Conservation (phyloP, 2,888 invertebrate genomes). For the Xanthorhoe spadicearia region DNA sequence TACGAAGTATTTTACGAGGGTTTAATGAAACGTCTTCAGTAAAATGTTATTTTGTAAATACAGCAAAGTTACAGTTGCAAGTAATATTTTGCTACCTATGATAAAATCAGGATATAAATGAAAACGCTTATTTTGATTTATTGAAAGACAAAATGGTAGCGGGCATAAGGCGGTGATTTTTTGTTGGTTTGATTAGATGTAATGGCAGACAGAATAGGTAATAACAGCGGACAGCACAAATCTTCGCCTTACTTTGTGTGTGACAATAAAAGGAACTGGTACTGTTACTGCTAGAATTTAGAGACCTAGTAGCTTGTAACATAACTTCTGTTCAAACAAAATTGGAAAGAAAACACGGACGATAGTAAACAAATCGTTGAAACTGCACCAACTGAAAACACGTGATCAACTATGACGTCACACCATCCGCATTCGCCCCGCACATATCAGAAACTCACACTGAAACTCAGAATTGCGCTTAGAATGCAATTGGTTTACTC, state of each 20-base stretch:
- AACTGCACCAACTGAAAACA: constrained; percentile 3
- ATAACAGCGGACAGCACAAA: too few species aligned
- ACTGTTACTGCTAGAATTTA: background rate
- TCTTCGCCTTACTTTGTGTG: too few species aligned
- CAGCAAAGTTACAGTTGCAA: too few species aligned
- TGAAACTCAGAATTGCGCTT: constrained; percentile 41
- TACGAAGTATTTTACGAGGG: background rate
- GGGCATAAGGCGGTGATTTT: too few species aligned
- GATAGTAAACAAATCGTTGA: background rate
- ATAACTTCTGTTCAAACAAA: background rate
- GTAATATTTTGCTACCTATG: too few species aligned
- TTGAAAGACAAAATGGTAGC: too few species aligned
- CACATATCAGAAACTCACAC: constrained; percentile 38
- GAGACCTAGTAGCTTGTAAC: background rate
- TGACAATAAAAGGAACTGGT: too few species aligned
- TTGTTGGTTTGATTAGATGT: too few species aligned
- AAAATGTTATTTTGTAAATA: background rate
- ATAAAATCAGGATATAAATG: too few species aligned
- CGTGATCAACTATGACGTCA: constrained; percentile 24
- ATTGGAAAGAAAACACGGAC: background rate
- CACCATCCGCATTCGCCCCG: constrained; percentile 32
- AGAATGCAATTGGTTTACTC: constrained; percentile 43
- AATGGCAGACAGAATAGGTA: too few species aligned
- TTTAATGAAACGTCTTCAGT: background rate
- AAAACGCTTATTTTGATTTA: too few species aligned